Conservation (phyloP, 2,797 vertebrate species). For the Paramormyrops hopkinsi region DNA sequence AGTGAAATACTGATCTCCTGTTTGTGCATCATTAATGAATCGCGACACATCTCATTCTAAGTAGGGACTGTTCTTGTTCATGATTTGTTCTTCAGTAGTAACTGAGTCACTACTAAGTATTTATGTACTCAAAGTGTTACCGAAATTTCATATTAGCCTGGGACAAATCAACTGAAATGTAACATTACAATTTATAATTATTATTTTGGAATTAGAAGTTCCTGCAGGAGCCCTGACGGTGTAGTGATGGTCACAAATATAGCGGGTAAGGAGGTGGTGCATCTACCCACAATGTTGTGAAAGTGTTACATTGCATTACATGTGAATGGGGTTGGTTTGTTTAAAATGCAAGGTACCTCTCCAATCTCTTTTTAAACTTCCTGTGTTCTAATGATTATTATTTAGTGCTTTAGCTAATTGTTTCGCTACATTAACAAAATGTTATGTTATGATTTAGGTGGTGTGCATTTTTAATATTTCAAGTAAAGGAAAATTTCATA, state of each 20-base stretch:
- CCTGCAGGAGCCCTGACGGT: neutral
- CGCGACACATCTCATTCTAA: neutral
- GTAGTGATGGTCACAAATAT: neutral
- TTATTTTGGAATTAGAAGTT: neutral
- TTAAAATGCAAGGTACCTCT: neutral
- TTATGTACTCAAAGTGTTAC: neutral
- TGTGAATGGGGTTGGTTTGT: neutral
- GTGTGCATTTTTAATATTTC: neutral
- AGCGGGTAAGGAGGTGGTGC: neutral
- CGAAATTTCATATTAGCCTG: neutral
- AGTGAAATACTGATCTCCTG: neutral
- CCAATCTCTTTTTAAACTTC: neutral
- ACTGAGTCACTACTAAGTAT: neutral
- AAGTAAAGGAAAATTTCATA: neutral
- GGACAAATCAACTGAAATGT: neutral
- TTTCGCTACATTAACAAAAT: neutral
- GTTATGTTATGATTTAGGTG: neutral
- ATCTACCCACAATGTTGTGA: neutral
- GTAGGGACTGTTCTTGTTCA: neutral
- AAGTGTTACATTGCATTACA: neutral
- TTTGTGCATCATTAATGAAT: neutral
- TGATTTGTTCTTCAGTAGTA: neutral
- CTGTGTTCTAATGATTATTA: neutral
- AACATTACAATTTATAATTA: neutral
- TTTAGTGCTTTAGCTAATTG: neutral